Base-by-base conservation (phyloP, 2,797 vertebrate species). In the Erethizon dorsatum region DNA sequence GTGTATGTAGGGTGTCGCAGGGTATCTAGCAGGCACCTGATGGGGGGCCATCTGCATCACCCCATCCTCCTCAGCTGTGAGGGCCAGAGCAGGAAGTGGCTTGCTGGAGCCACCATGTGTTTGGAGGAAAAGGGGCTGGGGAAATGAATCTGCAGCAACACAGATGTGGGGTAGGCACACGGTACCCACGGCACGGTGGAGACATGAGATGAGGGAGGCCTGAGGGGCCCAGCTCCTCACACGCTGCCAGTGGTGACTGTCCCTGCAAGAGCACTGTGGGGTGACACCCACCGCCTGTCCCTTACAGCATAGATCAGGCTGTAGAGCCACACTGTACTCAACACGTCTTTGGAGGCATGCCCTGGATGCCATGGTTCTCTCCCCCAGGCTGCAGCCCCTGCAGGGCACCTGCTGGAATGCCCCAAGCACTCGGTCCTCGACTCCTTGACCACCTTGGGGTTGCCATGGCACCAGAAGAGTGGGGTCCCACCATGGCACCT, bases 161-260 rank as follows among this genome's bases (percentile, higher is more conserved):
- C 24, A 18, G 59, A n/a, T 7, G 50, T 41, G 79, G 71, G 41
- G 22, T 13, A 45, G 45, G 71, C 41, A 45, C 71, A 73, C 11
- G 10, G 71, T 12, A 45, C 20, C 20, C 37, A 13, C 8, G 5
- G 37, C 41, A 75, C 41, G 2, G 41, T 11, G 50, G 10, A 92
- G 45, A 85, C 33, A 33, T 0, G 47, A 1, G 17, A 57, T 6
- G 28, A 57, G 22, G 63, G 52, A 15, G 28, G 22, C 10, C 56
- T 65, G 22, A 33, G 6, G 59, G 18, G 52, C 65, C 69, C 56
- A 5, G 26, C 26, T 5, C 41, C 57, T 73, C 4, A 3, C 0
- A 2, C 22, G 57, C 37, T 50, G n/a, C 31, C 0, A 0, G 85
- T 24, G 41, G 18, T 1, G 0, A 31, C 14, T 13, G 5, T 28